Conservation (phyloP, 2,113 vertebrate genomes). For the Synodontis membranacea region DNA sequence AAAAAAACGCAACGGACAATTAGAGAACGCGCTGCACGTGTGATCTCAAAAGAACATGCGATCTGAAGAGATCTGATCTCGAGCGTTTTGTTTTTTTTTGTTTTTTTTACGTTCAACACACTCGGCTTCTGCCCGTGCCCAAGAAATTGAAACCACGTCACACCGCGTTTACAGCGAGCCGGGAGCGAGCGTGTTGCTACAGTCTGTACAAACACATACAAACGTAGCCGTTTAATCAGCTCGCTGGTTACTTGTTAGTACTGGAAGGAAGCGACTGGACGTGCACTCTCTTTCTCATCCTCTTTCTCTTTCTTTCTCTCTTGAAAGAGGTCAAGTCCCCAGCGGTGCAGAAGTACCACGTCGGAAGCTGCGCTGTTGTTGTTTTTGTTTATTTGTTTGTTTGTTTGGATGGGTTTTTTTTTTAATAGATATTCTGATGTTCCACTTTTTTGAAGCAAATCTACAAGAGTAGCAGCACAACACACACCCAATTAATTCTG, state of each 20-base stretch:
- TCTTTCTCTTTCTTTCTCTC: neutral
- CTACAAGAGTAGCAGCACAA: constrained; percentile 40
- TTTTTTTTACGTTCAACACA: neutral
- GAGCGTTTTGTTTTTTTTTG: too few relatives aligned
- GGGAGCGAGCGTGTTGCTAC: constrained; percentile 54
- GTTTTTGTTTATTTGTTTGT: neutral
- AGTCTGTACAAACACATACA: constrained; percentile 61
- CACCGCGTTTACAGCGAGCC: constrained; percentile 27
- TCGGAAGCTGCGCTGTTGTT: neutral
- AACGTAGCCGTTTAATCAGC: constrained; percentile 67
- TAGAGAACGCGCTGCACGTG: constrained; percentile 34
- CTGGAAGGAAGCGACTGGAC: neutral
- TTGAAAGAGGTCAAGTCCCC: constrained; percentile 59
- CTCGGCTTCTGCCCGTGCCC: neutral
- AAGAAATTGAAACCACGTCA: constrained; percentile 42
- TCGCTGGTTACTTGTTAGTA: constrained; percentile 57
- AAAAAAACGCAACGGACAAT: constrained; percentile 37
- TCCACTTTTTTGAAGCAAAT: constrained; percentile 42
- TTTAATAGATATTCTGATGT: constrained; percentile 33
- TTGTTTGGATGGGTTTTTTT: neutral
- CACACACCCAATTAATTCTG: constrained; percentile 50
- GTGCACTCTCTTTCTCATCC: neutral
- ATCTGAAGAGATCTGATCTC: constrained; percentile 33
- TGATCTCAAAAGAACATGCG: constrained; percentile 3
- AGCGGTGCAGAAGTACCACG: constrained; percentile 41